A percentile compares a stretch with the other conserved stretches of the same genome.
phyloP scores from a whole-genome alignment of 2,888 invertebrate genomes.

The Nemoura dubitans region DNA sequence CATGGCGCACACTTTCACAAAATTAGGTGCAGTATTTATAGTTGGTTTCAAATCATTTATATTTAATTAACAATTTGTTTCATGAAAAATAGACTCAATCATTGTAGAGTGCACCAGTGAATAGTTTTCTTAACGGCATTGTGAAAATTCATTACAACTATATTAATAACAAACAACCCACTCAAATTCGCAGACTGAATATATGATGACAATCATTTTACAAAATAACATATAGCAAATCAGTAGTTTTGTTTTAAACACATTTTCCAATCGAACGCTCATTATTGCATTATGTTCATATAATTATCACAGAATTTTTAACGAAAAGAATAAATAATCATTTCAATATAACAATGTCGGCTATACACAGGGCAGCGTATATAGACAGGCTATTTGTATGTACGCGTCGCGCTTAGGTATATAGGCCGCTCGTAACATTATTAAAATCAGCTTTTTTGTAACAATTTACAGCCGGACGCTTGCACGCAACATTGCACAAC shows the following conservation, averaged over 20 bases:
- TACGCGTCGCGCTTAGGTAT: slow-evolving; percentile 41
- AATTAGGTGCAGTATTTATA: neutral
- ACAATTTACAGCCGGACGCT: slow-evolving; percentile 34
- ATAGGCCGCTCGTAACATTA: slow-evolving; percentile 48
- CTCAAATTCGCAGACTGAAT: neutral
- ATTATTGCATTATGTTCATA: slow-evolving; percentile 49
- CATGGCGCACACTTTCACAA: neutral
- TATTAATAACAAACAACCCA: neutral
- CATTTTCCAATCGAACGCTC: slow-evolving; percentile 43
- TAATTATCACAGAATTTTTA: slow-evolving; percentile 50
- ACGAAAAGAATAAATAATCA: slow-evolving; percentile 46
- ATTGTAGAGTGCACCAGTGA: slow-evolving; percentile 22
- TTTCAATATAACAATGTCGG: slow-evolving; percentile 7
- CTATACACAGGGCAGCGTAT: neutral
- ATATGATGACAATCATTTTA: neutral
- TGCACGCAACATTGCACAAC: slow-evolving; percentile 33
- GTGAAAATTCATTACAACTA: slow-evolving; percentile 18
- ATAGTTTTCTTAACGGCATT: neutral
- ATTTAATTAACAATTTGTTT: slow-evolving; percentile 21
- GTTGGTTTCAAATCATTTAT: slow-evolving; percentile 10
- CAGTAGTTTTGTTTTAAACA: slow-evolving; percentile 22
- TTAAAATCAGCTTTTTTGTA: slow-evolving; percentile 33
- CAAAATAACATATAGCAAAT: slow-evolving; percentile 15
- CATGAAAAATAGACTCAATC: slow-evolving; percentile 30
- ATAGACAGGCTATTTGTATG: slow-evolving; percentile 23